These are phyloP conservation scores for Spinibarbus caldwelli DNA, from an alignment of 2,797 vertebrate species.

Conservation along the genomic window DNA sequence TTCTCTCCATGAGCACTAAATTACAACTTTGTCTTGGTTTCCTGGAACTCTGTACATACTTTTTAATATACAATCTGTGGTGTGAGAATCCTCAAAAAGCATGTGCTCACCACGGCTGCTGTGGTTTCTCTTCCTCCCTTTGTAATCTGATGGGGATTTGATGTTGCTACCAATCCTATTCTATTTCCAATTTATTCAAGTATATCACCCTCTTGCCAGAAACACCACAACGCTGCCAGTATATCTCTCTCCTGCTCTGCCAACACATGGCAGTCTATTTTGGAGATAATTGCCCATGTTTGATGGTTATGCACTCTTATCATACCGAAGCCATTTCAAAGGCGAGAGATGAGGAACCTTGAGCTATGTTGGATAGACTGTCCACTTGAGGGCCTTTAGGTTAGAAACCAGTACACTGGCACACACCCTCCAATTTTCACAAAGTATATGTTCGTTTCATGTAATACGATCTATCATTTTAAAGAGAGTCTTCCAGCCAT, in stretches of 20 bases:
- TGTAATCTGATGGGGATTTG: conserved; percentile 53
- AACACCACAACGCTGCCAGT: conserved; percentile 24
- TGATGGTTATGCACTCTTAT: conserved; percentile 48
- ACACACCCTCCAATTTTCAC: conserved; percentile 4
- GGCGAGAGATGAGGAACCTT: conserved; percentile 10
- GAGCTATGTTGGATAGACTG: conserved; percentile 26
- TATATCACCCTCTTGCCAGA: conserved; percentile 37
- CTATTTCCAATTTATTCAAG: conserved; percentile 48
- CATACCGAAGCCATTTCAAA: conserved; percentile 36
- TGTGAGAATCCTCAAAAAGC: conserved; percentile 53
- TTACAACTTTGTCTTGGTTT: conserved; percentile 47
- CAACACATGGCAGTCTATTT: conserved; percentile 54
- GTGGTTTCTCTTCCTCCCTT: conserved; percentile 25
- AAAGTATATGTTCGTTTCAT: conserved; percentile 25
- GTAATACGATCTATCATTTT: conserved; percentile 29
- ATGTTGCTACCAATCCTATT: conserved; percentile 37
- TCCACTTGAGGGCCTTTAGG: conserved; percentile 3
- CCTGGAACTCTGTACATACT: conserved; percentile 44
- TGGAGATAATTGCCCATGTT: conserved; percentile 52
- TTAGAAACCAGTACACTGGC: neutral
- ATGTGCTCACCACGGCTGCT: conserved; percentile 50
- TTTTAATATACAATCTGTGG: conserved; percentile 59
- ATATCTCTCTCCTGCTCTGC: conserved; percentile 36
- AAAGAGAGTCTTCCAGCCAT: conserved; percentile 41
- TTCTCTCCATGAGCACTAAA: conserved; percentile 53